These are phyloP conservation scores for Trissonchulus latispiculum DNA, from an alignment of 2,888 invertebrate genomes.

Conservation along the genomic window DNA sequence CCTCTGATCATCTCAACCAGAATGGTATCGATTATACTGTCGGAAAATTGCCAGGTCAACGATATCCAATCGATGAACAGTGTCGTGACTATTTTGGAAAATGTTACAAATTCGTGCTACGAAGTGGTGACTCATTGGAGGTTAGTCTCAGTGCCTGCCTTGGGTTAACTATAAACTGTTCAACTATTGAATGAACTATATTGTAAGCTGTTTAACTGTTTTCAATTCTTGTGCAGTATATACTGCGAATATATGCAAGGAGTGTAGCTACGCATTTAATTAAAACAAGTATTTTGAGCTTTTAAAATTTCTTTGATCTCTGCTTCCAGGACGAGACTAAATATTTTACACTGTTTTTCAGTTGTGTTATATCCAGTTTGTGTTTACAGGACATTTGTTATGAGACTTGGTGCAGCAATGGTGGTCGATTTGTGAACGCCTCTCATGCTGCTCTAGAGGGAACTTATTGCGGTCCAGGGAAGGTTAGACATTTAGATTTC, in stretches of 20 bases:
- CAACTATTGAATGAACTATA: background rate
- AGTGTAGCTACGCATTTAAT: background rate
- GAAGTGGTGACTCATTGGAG: background rate
- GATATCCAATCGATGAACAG: constrained; percentile 16
- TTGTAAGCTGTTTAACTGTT: background rate
- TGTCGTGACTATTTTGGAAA: constrained; percentile 17
- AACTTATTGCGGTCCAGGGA: constrained; percentile 15
- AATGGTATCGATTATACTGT: background rate
- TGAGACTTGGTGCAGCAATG: constrained; percentile 20
- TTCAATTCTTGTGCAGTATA: background rate
- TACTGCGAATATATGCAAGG: background rate
- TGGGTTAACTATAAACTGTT: background rate
- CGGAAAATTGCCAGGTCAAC: constrained; percentile 18
- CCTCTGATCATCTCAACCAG: background rate
- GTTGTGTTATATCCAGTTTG: too few species aligned
- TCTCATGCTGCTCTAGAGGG: constrained; percentile 21
- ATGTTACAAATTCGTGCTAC: background rate
- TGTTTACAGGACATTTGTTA: constrained; percentile 18
- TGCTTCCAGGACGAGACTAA: too few species aligned
- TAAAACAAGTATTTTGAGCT: too few species aligned
- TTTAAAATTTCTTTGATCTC: too few species aligned
- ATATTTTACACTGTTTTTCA: too few species aligned
- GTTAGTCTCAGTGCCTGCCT: constrained; percentile 7
- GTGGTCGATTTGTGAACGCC: constrained; percentile 10
- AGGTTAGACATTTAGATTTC: background rate